Evolutionary conservation across 2,888 invertebrate species (phyloP).

Genomic region (Calliphora vomitoria): DNA sequence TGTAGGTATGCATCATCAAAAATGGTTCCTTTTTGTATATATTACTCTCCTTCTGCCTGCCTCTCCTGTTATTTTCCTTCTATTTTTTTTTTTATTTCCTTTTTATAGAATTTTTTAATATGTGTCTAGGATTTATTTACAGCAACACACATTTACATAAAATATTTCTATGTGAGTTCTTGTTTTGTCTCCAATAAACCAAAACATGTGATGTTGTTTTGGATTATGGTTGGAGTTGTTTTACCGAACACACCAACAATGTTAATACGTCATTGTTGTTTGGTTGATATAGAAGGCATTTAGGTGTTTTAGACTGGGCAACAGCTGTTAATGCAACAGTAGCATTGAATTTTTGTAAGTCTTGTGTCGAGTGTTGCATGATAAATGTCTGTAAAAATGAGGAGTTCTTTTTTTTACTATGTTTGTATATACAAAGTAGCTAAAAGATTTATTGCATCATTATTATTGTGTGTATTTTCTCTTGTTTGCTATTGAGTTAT

Average conservation of each 20-base stretch:
- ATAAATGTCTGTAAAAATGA: conserved; percentile 45
- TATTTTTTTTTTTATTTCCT: background rate
- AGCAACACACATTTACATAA: conserved; percentile 31
- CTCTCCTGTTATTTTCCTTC: background rate
- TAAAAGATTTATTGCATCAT: conserved; percentile 50
- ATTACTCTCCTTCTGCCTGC: background rate
- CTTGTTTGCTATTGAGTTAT: conserved; percentile 13
- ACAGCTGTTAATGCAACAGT: conserved; percentile 69
- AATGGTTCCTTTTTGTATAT: conserved; percentile 48
- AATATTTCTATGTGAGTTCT: conserved; percentile 21
- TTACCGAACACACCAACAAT: conserved; percentile 20
- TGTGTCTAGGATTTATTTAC: conserved; percentile 61
- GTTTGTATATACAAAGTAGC: conserved; percentile 14
- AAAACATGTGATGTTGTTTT: conserved; percentile 65
- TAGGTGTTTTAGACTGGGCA: conserved; percentile 45
- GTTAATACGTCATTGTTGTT: conserved; percentile 58
- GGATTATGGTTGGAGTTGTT: conserved; percentile 30
- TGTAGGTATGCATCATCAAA: conserved; percentile 58
- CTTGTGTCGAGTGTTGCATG: conserved; percentile 3
- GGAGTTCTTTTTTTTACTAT: background rate
- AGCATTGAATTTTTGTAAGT: conserved; percentile 2
- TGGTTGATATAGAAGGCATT: conserved; percentile 31
- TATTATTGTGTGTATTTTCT: conserved; percentile 41
- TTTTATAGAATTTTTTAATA: conserved; percentile 27
- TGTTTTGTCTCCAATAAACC: conserved; percentile 39